phyloP scores from a whole-genome alignment of 2,797 vertebrate species.

The Helostoma temminkii region DNA sequence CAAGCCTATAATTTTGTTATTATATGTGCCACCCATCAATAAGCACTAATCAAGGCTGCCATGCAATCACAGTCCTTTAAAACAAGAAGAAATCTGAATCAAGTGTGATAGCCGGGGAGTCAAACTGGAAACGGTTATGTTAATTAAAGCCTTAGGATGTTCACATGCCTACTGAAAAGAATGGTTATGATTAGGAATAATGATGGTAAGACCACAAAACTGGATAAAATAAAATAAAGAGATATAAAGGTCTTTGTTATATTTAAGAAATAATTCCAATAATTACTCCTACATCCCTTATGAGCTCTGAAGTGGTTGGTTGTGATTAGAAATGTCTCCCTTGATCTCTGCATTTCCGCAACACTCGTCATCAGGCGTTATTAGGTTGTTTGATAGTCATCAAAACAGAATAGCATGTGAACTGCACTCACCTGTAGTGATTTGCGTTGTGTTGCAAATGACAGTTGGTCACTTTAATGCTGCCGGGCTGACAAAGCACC shows the following conservation, averaged over 20 bases:
- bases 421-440: slow-evolving; percentile 12
- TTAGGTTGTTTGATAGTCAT: slow-evolving; percentile 21
- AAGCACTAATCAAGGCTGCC: slow-evolving; percentile 57
- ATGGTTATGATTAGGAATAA: slow-evolving; percentile 59
- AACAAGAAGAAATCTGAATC: slow-evolving; percentile 62
- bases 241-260: slow-evolving; percentile 29
- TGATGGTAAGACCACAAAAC: slow-evolving; percentile 33
- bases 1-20: slow-evolving; percentile 64
- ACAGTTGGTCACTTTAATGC: slow-evolving; percentile 25
- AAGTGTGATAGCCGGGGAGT: slow-evolving; percentile 34
- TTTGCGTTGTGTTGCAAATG: slow-evolving; percentile 18
- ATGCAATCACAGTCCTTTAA: slow-evolving; percentile 58
- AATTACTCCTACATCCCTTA: slow-evolving; percentile 31
- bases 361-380: slow-evolving; percentile 24
- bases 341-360: slow-evolving; percentile 28
- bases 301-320: slow-evolving; percentile 46
- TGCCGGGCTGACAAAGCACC: slow-evolving; percentile 25
- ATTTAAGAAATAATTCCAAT: slow-evolving; percentile 36
- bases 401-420: slow-evolving; percentile 2
- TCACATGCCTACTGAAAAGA: slow-evolving; percentile 41
- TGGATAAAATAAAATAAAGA: slow-evolving; percentile 31
- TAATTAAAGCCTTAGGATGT: slow-evolving; percentile 34
- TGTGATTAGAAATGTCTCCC: slow-evolving; percentile 31
- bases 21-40: slow-evolving; percentile 57
- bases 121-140: slow-evolving; percentile 8